These are phyloP conservation scores for Lasioglossum morio DNA, from an alignment of 2,888 invertebrate species.

Conservation along the genomic window DNA sequence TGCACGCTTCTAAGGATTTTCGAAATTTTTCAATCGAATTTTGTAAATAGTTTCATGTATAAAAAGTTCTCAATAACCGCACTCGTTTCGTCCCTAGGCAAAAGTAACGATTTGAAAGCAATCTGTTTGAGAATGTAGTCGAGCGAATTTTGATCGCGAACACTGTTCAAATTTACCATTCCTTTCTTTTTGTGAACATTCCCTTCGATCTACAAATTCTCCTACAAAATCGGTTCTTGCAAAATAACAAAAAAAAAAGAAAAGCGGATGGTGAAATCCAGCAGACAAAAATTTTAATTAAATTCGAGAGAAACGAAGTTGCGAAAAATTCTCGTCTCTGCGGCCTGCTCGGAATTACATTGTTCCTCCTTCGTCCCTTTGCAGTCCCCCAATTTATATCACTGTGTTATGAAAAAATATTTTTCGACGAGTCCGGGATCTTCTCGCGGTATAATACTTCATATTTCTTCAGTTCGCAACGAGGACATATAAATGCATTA, in stretches of 20 bases:
- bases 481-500: background rate
- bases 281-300: conserved; percentile 53
- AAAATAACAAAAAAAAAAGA: background rate
- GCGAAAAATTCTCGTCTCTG: conserved; percentile 43
- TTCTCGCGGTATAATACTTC: background rate
- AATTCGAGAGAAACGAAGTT: conserved; percentile 46
- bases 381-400: conserved; percentile 41
- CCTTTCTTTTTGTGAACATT: background rate
- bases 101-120: background rate
- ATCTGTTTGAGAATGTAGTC: background rate
- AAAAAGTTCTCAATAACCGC: background rate
- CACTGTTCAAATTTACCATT: background rate
- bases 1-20: background rate
- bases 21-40: background rate
- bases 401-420: conserved; percentile 40
- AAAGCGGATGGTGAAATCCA: conserved; percentile 8
- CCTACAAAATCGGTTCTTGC: background rate
- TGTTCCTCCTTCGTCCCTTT: background rate
- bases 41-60: background rate
- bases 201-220: conserved; percentile 1
- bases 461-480: background rate
- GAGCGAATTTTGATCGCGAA: background rate
- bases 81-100: background rate
- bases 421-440: background rate
- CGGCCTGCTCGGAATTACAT: conserved; percentile 51